phyloP scores from a whole-genome alignment of 1,140 invertebrate genomes.

The Agrypnia vestita region DNA sequence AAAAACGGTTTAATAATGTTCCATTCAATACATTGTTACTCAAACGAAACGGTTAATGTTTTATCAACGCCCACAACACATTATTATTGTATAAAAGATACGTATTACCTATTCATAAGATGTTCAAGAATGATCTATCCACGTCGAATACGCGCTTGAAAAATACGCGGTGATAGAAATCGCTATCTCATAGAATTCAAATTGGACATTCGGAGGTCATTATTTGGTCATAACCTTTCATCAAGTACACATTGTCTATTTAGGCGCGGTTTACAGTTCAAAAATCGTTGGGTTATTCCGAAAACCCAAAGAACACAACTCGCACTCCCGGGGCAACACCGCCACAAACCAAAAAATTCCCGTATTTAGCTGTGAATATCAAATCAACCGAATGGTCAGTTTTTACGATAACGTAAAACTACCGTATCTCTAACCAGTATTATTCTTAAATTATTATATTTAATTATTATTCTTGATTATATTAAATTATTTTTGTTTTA shows the following conservation, averaged over 20 bases:
- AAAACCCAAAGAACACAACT: neutral
- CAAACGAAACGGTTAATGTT: neutral
- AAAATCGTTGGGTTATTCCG: constrained; percentile 7
- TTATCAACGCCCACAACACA: neutral
- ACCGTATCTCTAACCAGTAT: too few relatives aligned
- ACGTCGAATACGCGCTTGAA: neutral
- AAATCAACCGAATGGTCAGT: too few relatives aligned
- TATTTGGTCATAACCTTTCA: constrained; percentile 41
- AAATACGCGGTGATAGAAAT: constrained; percentile 11
- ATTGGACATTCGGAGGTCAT: constrained; percentile 30
- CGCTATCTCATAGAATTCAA: neutral
- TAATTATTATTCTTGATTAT: too few relatives aligned
- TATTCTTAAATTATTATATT: too few relatives aligned
- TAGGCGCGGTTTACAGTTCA: constrained; percentile 17
- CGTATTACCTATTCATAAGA: neutral
- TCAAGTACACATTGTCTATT: constrained; percentile 31
- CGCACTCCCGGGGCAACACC: too few relatives aligned
- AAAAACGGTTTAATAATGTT: too few relatives aligned
- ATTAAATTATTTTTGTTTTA: too few relatives aligned
- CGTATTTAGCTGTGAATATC: too few relatives aligned
- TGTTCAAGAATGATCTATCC: neutral
- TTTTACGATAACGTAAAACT: too few relatives aligned
- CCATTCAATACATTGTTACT: too few relatives aligned
- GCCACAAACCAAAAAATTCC: too few relatives aligned
- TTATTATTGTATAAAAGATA: neutral